Conservation (phyloP, 2,888 invertebrate genomes). For the Melieria omissa region DNA sequence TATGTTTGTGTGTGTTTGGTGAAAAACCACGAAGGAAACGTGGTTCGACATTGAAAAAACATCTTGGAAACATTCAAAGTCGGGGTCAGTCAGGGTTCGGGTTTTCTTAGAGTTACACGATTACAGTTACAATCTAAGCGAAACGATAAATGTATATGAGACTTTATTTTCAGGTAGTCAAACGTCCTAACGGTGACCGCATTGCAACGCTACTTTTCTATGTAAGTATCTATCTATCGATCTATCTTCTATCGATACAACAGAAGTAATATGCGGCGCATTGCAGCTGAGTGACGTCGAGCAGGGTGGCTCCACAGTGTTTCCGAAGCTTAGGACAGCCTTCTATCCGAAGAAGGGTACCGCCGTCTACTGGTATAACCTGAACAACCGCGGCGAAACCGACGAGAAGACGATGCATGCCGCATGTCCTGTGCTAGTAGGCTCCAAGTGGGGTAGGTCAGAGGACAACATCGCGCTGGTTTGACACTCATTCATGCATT, state of each 20-base stretch:
- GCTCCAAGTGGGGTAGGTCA: conserved; percentile 61
- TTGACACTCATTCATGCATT: no score
- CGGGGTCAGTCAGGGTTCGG: no score
- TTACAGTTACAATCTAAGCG: no score
- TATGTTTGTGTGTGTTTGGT: no score
- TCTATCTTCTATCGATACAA: neutral
- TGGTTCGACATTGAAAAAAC: no score
- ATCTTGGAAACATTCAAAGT: no score
- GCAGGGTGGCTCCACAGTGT: conserved; percentile 97
- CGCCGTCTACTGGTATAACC: conserved; percentile 63
- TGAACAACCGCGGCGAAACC: conserved; percentile 49
- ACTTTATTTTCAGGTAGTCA: conserved; percentile 39
- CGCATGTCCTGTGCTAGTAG: conserved; percentile 61
- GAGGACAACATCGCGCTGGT: no score
- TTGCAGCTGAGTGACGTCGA: conserved; percentile 92
- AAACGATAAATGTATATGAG: no score
- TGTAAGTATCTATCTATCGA: conserved; percentile 80
- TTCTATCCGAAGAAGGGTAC: conserved; percentile 85
- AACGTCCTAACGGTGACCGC: conserved; percentile 89
- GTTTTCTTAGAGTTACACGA: no score
- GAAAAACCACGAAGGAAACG: no score
- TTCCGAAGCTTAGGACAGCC: conserved; percentile 85
- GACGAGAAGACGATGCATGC: conserved; percentile 55
- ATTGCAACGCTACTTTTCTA: conserved; percentile 97
- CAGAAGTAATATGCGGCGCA: no score